phyloP scores from a whole-genome alignment of 2,888 invertebrate species.

The Hipparchia semele region DNA sequence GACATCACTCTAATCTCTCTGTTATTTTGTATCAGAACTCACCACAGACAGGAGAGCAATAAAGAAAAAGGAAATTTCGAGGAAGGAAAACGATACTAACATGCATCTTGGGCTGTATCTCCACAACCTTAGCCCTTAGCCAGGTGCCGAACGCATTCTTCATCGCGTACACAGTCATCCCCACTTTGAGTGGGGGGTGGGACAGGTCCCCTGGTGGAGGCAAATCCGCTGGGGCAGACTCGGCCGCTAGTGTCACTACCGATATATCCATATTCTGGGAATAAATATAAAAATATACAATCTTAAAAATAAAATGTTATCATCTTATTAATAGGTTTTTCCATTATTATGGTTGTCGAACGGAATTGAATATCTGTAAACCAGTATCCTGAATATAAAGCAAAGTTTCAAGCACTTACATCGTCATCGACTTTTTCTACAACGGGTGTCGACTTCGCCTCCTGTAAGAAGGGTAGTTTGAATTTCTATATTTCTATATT shows the following conservation, averaged over 20 bases:
- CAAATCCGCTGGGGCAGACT: conserved; percentile 71
- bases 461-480: conserved; percentile 37
- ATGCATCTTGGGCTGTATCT: conserved; percentile 58
- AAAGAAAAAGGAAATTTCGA: too few relatives aligned
- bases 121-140: conserved; percentile 82
- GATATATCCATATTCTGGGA: conserved; percentile 58
- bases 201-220: conserved; percentile 81
- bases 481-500: too few relatives aligned
- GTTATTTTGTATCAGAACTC: too few relatives aligned
- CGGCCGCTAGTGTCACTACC: conserved; percentile 65
- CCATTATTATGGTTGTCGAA: too few relatives aligned
- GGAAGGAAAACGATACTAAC: conserved; percentile 41
- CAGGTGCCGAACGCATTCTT: conserved; percentile 85
- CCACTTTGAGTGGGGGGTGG: conserved; percentile 73
- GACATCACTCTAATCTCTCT: too few relatives aligned
- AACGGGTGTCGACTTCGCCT: conserved; percentile 16
- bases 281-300: neutral
- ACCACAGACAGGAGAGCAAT: too few relatives aligned
- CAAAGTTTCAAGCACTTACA: conserved; percentile 43
- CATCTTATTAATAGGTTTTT: too few relatives aligned
- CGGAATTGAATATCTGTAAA: too few relatives aligned
- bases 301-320: too few relatives aligned
- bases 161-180: conserved; percentile 83
- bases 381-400: neutral
- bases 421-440: conserved; percentile 47